These are phyloP conservation scores for Chauna torquata DNA, from an alignment of 2,113 vertebrate species.

Conservation along the genomic window DNA sequence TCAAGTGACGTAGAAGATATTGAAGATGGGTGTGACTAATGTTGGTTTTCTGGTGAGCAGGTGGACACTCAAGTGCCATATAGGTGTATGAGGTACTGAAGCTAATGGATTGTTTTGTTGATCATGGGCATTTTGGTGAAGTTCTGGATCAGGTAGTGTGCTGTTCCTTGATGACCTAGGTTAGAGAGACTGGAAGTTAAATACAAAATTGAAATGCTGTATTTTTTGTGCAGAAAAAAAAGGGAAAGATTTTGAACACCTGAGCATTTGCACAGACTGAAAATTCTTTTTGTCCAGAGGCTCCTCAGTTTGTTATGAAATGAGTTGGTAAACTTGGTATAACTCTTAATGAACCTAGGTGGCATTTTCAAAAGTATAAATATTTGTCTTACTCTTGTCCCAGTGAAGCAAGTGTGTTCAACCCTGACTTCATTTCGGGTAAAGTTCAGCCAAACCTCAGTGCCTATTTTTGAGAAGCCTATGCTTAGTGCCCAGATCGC, in stretches of 20 bases:
- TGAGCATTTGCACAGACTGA: not conserved
- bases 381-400: not conserved
- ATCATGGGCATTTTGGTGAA: not conserved
- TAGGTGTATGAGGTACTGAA: not conserved
- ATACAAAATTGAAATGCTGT: not conserved
- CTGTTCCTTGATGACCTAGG: not conserved
- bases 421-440: not conserved
- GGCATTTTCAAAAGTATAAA: not conserved
- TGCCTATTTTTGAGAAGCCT: not conserved
- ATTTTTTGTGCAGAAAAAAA: not conserved
- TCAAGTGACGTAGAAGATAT: not conserved
- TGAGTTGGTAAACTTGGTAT: not conserved
- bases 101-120: not conserved
- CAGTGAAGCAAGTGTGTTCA: not conserved
- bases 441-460: not conserved
- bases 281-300: not conserved
- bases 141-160: not conserved
- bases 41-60: not conserved
- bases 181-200: not conserved
- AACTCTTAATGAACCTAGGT: not conserved
- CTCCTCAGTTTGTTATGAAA: not conserved
- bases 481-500: not conserved
- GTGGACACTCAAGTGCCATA: not conserved
- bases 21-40: not conserved
- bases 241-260: not conserved